Evolutionary conservation across 2,888 invertebrate genomes (phyloP), one percentile per base, ranked within the genome.

Genomic region (Amphipyra berbera): DNA sequence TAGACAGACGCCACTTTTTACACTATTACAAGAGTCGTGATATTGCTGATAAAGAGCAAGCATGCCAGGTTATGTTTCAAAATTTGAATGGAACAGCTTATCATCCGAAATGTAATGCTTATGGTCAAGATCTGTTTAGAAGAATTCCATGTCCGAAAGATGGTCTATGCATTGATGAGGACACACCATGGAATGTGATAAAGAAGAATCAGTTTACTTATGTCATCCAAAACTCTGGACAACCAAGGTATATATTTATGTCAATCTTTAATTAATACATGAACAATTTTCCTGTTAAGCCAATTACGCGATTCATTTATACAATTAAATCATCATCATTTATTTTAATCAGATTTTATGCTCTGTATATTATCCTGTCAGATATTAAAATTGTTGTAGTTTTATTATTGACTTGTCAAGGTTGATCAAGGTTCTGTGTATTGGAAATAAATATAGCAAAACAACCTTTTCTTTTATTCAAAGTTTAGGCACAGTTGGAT

Each of bases 141-240:
- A 96, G 96, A 83, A 96, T 99, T 63, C 99, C 99, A 0, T 99
- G 99, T 87, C 95, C 96, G 0, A 95, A 95, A 79, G 96, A 96
- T 30, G 89, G 96, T 71, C 88, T 99, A 1, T 99, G 99, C 90
- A 88, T 95, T 41, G 99, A 99, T 91, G 99, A 98, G 90, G 98
- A 98, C 90, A 96, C 96, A 62, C 96, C 97, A 27, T 96, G 96
- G 90, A 97, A 98, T 95, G 98, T 99, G 2, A 96, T 99, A 10
- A 96, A 96, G 79, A 97, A 97, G 50, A 96, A 97, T 90, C 99
- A 99, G 92, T 98, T 99, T 90, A 99, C 99, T 0, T 99, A 98
- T 94, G 97, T 97, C 68, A 97, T 99, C 67, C 97, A 98, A 86
- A 98, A 99, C 90, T 96, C 97, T 65, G 96, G 97, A 77, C 97